Conservation (phyloP, 2,888 invertebrate species). For the Aquatica leii region DNA sequence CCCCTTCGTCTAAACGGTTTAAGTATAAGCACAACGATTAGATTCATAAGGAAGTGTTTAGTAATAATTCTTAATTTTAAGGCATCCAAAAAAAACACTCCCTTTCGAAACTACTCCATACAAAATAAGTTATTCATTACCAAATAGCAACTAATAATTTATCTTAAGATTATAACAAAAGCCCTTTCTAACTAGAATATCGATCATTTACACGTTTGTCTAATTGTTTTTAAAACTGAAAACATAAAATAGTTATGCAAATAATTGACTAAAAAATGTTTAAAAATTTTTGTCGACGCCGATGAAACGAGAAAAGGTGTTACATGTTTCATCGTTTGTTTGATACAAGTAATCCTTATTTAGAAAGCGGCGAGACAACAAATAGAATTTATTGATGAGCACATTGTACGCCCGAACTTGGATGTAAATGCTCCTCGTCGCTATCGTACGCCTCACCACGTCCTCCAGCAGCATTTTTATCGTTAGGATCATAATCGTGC, state of each 20-base stretch:
- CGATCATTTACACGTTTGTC: too few relatives aligned
- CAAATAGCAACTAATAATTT: background rate
- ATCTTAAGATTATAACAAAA: background rate
- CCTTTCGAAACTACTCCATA: too few relatives aligned
- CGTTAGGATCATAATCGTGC: constrained; percentile 75
- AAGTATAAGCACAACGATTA: too few relatives aligned
- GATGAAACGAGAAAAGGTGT: constrained; percentile 2
- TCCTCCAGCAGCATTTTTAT: constrained; percentile 60
- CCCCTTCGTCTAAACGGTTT: too few relatives aligned
- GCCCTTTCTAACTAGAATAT: background rate
- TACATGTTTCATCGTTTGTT: constrained; percentile 17
- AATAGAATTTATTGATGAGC: constrained; percentile 74
- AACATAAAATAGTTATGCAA: background rate
- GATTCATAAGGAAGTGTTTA: too few relatives aligned
- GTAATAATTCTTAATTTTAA: too few relatives aligned
- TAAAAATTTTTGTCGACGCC: constrained; percentile 7
- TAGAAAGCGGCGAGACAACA: constrained; percentile 59
- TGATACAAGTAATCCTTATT: constrained; percentile 54
- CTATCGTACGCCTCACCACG: constrained; percentile 78
- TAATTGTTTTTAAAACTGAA: background rate
- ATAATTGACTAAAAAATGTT: constrained; percentile 15
- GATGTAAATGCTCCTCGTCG: constrained; percentile 69
- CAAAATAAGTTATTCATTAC: too few relatives aligned
- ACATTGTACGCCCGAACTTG: constrained; percentile 77
- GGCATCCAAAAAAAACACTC: too few relatives aligned